Conservation (phyloP, 2,888 invertebrate species). For the Melanargia galathea region DNA sequence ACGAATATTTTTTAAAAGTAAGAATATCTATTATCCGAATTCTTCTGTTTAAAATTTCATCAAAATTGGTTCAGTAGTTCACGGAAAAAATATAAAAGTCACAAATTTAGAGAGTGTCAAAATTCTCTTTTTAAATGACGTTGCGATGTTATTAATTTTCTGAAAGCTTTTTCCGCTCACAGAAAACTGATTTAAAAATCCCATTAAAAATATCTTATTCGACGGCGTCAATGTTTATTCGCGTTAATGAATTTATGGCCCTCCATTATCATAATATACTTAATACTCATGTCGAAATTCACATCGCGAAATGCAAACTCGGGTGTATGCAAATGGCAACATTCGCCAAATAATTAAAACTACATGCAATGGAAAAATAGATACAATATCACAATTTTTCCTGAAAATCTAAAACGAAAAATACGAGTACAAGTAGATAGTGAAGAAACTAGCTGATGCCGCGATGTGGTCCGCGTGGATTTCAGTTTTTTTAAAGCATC, state of each 20-base stretch:
- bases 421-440: no score
- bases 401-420: no score
- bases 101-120: no score
- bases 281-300: slow-evolving; percentile 40
- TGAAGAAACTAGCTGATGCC: no score
- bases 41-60: neutral
- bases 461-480: no score
- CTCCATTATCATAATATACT: slow-evolving; percentile 41
- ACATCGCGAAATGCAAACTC: slow-evolving; percentile 37
- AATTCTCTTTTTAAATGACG: no score
- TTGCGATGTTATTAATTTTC: no score
- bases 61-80: no score
- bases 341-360: slow-evolving; percentile 25
- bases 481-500: no score
- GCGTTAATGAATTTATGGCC: slow-evolving; percentile 44
- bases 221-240: slow-evolving; percentile 40
- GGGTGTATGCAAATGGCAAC: slow-evolving; percentile 23
- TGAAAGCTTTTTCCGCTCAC: slow-evolving; percentile 8
- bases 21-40: no score
- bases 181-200: slow-evolving; percentile 38
- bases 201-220: slow-evolving; percentile 42
- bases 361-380: slow-evolving; percentile 15
- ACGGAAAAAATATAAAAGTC: no score
- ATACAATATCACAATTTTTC: neutral
- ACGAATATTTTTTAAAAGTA: no score